Conservation (phyloP, 2,797 vertebrate genomes). For the Petrocephalus sullivani region DNA sequence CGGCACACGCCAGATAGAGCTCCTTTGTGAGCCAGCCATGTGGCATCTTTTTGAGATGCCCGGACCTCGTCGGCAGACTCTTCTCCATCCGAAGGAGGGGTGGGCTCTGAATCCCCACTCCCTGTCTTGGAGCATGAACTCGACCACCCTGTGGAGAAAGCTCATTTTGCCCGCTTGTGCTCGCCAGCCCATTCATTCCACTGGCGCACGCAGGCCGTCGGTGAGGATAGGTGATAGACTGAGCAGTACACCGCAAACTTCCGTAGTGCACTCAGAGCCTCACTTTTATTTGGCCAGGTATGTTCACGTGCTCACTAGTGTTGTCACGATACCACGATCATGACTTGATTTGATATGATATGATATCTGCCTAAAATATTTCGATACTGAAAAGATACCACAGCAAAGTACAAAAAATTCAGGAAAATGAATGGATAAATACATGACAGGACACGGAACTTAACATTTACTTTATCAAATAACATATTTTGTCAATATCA, state of each 20-base stretch:
- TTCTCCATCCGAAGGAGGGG: neutral
- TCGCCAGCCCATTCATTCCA: neutral
- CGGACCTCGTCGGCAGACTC: neutral
- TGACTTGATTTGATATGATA: too few species aligned
- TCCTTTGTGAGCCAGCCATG: neutral
- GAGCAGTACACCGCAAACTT: neutral
- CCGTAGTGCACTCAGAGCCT: neutral
- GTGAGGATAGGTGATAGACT: neutral
- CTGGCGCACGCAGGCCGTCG: neutral
- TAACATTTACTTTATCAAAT: too few species aligned
- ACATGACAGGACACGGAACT: too few species aligned
- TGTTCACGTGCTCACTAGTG: neutral
- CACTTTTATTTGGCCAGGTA: neutral
- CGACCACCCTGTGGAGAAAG: neutral
- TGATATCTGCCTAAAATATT: too few species aligned
- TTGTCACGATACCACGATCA: too few species aligned
- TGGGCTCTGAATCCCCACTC: neutral
- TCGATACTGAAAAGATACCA: too few species aligned
- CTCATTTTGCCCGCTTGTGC: neutral
- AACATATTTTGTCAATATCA: too few species aligned
- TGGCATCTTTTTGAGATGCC: neutral
- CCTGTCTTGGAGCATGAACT: neutral
- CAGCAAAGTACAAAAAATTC: too few species aligned
- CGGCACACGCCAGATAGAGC: neutral
- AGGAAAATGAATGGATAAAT: too few species aligned